Evolutionary conservation across 2,888 invertebrate species (phyloP).

Genomic region (Ophioninae sp.): DNA sequence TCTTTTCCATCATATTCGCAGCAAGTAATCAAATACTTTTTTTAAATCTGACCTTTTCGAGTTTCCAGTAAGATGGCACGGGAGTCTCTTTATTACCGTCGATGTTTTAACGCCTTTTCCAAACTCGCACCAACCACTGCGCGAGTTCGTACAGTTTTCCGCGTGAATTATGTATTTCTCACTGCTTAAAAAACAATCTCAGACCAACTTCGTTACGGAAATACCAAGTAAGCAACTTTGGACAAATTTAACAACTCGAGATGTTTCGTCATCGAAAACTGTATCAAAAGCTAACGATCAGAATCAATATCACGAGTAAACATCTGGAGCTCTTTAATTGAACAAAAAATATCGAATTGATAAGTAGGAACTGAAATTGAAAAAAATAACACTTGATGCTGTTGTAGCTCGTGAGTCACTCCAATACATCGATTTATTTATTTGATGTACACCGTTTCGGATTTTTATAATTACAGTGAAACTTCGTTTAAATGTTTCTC

Average conservation of each 20-base stretch:
- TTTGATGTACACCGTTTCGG: too few species aligned
- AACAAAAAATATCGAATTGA: not conserved
- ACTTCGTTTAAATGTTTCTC: too few species aligned
- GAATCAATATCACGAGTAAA: not conserved
- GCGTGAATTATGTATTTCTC: not conserved
- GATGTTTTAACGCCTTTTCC: not conserved
- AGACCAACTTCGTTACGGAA: not conserved
- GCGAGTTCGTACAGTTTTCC: not conserved
- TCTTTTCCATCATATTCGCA: not conserved
- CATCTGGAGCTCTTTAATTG: not conserved
- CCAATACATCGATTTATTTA: too few species aligned
- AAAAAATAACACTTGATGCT: not conserved
- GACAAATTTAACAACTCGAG: not conserved
- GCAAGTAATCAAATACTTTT: not conserved
- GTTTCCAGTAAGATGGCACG: conserved; percentile 13
- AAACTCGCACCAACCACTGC: not conserved
- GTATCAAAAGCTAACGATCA: not conserved
- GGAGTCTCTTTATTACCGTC: not conserved
- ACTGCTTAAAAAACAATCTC: not conserved
- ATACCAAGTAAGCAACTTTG: not conserved
- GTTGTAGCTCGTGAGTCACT: not conserved
- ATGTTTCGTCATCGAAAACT: not conserved
- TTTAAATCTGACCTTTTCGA: not conserved
- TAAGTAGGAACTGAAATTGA: not conserved
- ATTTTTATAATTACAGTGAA: too few species aligned